phyloP scores from a whole-genome alignment of 2,113 vertebrate genomes.

The Lonchura striata region DNA sequence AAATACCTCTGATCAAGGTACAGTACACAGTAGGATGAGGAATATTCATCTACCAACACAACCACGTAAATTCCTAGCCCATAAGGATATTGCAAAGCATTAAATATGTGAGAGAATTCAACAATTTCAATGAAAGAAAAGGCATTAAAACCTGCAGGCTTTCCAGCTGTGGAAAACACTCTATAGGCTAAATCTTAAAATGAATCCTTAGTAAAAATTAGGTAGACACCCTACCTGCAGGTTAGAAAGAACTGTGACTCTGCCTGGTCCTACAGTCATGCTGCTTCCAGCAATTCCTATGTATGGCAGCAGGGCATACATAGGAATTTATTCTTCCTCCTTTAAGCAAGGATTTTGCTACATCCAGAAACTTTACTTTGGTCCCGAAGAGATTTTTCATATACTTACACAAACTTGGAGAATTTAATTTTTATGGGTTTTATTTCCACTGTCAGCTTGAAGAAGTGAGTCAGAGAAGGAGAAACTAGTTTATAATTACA shows the following conservation, averaged over 20 bases:
- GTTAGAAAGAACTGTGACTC: background rate
- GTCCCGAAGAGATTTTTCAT: background rate
- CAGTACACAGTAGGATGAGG: background rate
- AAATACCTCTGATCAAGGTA: background rate
- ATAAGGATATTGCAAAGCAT: background rate
- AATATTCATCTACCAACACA: conserved; percentile 8
- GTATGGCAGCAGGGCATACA: background rate
- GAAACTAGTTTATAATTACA: background rate
- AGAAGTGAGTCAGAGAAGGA: background rate
- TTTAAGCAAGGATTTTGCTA: background rate
- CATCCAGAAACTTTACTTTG: background rate
- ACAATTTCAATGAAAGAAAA: conserved; percentile 13
- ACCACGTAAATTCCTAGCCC: background rate
- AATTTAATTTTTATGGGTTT: background rate
- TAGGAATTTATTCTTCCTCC: background rate
- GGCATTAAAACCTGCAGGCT: background rate
- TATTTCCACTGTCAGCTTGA: background rate
- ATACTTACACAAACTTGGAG: background rate
- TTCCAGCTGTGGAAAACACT: background rate
- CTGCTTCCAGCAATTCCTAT: background rate
- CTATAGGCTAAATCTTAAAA: background rate
- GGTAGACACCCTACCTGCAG: background rate
- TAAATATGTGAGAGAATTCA: conserved; percentile 35
- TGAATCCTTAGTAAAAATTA: background rate
- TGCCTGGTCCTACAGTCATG: background rate